Conservation (phyloP, 2,113 vertebrate species). For the Pangasianodon hypophthalmus region DNA sequence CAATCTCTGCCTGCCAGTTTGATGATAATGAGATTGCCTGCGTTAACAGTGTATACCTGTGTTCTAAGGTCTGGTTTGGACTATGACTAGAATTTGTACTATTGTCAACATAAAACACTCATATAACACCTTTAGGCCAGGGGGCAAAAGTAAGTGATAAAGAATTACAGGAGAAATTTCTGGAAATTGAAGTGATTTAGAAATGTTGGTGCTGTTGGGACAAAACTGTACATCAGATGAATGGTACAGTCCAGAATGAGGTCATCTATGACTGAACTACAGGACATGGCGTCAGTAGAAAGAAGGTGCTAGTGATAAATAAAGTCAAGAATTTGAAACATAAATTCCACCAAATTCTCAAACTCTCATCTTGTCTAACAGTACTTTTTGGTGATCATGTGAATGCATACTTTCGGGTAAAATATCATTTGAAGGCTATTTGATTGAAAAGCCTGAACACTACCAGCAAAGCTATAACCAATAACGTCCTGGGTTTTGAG, state of each 20-base stretch:
- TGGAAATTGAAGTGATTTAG: background rate
- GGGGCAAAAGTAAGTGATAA: background rate
- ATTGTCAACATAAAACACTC: background rate
- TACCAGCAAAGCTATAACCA: background rate
- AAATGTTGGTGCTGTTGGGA: background rate
- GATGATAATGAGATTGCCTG: background rate
- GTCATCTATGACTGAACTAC: background rate
- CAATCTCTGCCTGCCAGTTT: background rate
- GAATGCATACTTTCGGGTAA: background rate
- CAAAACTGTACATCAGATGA: background rate
- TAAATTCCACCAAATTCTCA: background rate
- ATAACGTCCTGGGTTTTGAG: background rate
- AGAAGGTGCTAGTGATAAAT: background rate
- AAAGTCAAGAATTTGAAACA: background rate
- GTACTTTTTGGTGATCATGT: background rate
- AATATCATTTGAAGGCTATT: background rate
- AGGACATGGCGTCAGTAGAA: background rate
- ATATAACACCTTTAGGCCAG: background rate
- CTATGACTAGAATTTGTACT: background rate
- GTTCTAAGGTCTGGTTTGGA: background rate
- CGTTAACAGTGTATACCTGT: background rate
- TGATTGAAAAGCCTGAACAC: background rate
- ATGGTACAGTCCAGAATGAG: background rate
- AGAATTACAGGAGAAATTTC: background rate
- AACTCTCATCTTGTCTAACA: background rate